A percentile compares a stretch with the other conserved stretches of the same genome.
Evolutionary conservation across 2,113 vertebrate species (phyloP).

Genomic region (Xenopus laevis): DNA sequence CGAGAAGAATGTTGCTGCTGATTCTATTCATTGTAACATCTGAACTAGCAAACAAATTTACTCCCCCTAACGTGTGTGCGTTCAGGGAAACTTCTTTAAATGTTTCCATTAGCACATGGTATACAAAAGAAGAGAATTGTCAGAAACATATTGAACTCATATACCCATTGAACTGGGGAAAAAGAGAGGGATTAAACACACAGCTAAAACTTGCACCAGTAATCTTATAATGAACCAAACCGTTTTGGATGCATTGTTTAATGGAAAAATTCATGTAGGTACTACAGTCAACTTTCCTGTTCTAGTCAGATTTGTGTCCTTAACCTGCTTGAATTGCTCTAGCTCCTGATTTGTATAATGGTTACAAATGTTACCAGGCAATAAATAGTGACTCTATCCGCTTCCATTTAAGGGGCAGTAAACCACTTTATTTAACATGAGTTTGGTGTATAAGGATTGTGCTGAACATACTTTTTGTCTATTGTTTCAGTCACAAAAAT

Average conservation of each 20-base stretch:
- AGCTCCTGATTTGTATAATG: too few species aligned
- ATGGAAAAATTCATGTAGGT: neutral
- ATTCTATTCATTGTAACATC: constrained; percentile 12
- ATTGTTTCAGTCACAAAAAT: too few species aligned
- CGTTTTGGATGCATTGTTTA: neutral
- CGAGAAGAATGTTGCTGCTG: constrained; percentile 21
- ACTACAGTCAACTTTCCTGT: neutral
- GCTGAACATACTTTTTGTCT: too few species aligned
- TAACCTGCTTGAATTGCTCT: too few species aligned
- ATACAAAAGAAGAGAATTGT: constrained; percentile 14
- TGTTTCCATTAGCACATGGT: constrained; percentile 27
- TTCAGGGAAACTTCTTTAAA: neutral
- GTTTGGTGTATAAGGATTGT: too few species aligned
- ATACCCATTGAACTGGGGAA: neutral
- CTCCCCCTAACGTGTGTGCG: neutral
- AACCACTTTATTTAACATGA: too few species aligned
- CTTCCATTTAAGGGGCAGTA: too few species aligned
- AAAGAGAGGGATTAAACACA: constrained; percentile 17
- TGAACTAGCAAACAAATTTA: constrained; percentile 19
- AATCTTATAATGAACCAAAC: constrained; percentile 13
- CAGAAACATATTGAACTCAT: constrained; percentile 16
- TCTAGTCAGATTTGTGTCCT: too few species aligned
- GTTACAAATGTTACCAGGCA: too few species aligned
- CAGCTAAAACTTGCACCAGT: neutral
- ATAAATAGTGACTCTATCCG: too few species aligned